These are phyloP conservation scores for Apamea epomidion DNA, from an alignment of 2,888 invertebrate species.

Conservation along the genomic window DNA sequence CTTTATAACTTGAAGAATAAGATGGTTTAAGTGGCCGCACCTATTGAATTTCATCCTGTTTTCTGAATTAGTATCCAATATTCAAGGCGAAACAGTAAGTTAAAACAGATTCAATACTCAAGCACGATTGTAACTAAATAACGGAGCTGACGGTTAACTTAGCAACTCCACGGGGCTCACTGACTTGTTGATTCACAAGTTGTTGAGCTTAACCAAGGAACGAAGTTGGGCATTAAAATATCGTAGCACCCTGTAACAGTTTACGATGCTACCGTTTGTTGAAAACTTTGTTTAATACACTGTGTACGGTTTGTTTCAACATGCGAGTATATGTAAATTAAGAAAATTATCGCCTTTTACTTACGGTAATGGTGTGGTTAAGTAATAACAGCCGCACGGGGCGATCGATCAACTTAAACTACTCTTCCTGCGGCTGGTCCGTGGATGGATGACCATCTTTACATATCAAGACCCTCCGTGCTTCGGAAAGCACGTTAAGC, in stretches of 20 bases:
- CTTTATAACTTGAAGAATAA: neutral
- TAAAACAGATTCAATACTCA: slow-evolving; percentile 40
- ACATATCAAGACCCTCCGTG: neutral
- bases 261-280: slow-evolving; percentile 61
- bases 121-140: slow-evolving; percentile 54
- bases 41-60: neutral
- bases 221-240: slow-evolving; percentile 68
- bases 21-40: neutral
- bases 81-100: neutral
- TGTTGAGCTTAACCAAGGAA: slow-evolving; percentile 54
- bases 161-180: slow-evolving; percentile 44
- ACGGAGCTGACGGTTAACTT: slow-evolving; percentile 43
- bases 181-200: slow-evolving; percentile 75
- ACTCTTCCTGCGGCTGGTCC: neutral
- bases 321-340: slow-evolving; percentile 41
- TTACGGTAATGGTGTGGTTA: slow-evolving; percentile 9
- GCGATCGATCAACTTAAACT: neutral
- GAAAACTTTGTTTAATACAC: slow-evolving; percentile 68
- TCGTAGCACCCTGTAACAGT: slow-evolving; percentile 62
- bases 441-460: neutral
- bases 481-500: no score
- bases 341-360: slow-evolving; percentile 37
- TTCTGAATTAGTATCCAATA: slow-evolving; percentile 32
- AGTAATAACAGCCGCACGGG: neutral
- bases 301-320: slow-evolving; percentile 48